Base-by-base conservation (phyloP, 2,113 vertebrate genomes). In the Alligator sinensis region DNA sequence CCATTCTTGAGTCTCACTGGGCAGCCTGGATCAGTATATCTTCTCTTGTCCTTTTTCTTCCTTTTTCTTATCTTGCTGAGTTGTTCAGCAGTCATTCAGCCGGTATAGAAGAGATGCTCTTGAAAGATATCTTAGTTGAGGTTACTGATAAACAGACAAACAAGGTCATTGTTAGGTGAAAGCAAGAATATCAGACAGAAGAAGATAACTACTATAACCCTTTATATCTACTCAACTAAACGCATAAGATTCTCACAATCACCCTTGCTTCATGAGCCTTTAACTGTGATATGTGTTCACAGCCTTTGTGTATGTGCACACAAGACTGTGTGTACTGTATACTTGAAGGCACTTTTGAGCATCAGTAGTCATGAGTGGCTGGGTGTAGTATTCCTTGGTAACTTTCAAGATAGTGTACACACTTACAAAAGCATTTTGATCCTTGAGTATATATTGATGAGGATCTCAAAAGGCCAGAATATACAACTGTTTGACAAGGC, bases 21-120 rank as follows among this genome's bases (percentile, higher is more conserved):
- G 83, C 30, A 66, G 72, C 80, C 63, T 88, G 92, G 83, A 91
- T 91, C 78, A 89, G 78, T 88, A 83, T 93, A 94, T 93, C 66
- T 72, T 27, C 81, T 55, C 57, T 15, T 25, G 75, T 91, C 92
- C 28, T 18, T 68, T 68, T n/a, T n/a, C 25, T 68, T 17, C 18
- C 64, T 30, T n/a, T n/a, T 68, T 17, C 64, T 68, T 17, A 68
- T 27, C 47, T 47, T 47, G n/a, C 64, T 68, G 4, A 30, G 64
- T 30, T 30, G 64, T 9, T 68, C 16, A 30, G 64, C n/a, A 19
- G 9, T 47, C 47, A 47, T 47, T 47, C 47, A 47, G 47, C 47
- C 9, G 47, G 15, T 68, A 16, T 68, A 68, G 28, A 68, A 68
- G 28, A 17, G n/a, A 68, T 30, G 18, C 64, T 68, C 28, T n/a